phyloP scores from a whole-genome alignment of 2,797 vertebrate species.

The Apogon hyalosoma region DNA sequence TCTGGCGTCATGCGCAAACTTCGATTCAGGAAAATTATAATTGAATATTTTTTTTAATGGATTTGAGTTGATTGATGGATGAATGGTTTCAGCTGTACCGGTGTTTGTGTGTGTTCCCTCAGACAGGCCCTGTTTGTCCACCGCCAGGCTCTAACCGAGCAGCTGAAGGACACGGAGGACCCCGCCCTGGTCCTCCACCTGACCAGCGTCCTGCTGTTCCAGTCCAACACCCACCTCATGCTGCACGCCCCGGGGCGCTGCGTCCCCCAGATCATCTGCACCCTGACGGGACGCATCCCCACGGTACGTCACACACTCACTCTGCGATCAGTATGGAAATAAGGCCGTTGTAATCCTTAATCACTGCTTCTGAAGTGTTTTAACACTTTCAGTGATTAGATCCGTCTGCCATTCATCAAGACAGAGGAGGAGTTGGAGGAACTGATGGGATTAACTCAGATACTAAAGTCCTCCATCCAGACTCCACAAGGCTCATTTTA shows the following conservation, averaged over 20 bases:
- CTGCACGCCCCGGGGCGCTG: constrained; percentile 96
- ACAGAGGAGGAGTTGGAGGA: too few relatives aligned
- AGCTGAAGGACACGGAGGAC: constrained; percentile 91
- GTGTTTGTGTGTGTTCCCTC: background rate
- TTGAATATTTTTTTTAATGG: background rate
- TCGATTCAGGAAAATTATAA: background rate
- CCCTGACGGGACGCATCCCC: constrained; percentile 88
- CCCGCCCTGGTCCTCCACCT: constrained; percentile 94
- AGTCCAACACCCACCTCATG: constrained; percentile 91
- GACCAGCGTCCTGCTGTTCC: constrained; percentile 92
- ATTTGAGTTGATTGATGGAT: background rate
- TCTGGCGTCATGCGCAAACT: too few relatives aligned
- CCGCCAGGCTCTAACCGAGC: constrained; percentile 92
- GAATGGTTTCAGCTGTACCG: too few relatives aligned
- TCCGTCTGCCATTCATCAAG: too few relatives aligned
- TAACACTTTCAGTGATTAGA: too few relatives aligned
- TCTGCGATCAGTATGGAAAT: too few relatives aligned
- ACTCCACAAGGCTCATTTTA: too few relatives aligned
- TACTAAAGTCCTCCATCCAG: too few relatives aligned
- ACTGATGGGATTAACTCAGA: too few relatives aligned
- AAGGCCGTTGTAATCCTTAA: too few relatives aligned
- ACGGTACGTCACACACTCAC: constrained; percentile 78
- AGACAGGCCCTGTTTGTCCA: constrained; percentile 90
- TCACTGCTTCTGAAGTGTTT: too few relatives aligned
- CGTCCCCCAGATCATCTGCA: constrained; percentile 92